These are phyloP conservation scores for Rotaria magnacalcarata DNA, from an alignment of 2,888 invertebrate species.

Conservation along the genomic window DNA sequence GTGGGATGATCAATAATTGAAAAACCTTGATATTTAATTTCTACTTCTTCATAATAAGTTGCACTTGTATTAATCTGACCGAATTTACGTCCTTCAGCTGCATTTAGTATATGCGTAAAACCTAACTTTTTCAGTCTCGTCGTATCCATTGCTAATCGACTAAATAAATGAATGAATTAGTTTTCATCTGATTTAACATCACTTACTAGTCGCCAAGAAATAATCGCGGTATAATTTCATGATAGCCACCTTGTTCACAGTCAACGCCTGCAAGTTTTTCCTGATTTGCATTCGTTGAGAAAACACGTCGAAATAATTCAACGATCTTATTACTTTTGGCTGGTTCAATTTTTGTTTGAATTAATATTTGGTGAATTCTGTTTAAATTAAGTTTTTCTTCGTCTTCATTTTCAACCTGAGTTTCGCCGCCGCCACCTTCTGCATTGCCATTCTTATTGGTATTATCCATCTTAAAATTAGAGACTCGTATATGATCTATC, in stretches of 20 bases:
- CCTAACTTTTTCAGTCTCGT: constrained; percentile 29
- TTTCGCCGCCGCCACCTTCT: no score
- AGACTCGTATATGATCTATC: not conserved
- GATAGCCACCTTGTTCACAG: not conserved
- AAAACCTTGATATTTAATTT: constrained; percentile 44
- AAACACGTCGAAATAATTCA: constrained; percentile 15
- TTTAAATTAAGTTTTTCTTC: not conserved
- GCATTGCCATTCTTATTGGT: not conserved
- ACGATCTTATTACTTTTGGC: not conserved
- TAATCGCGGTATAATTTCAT: constrained; percentile 32
- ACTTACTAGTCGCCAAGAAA: constrained; percentile 29
- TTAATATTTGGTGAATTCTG: not conserved
- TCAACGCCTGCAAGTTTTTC: not conserved
- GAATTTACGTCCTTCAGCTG: constrained; percentile 43
- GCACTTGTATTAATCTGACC: constrained; percentile 44
- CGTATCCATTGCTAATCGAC: constrained; percentile 38
- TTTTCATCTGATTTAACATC: not conserved
- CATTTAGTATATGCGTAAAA: constrained; percentile 44
- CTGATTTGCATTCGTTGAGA: not conserved
- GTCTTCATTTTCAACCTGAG: not conserved
- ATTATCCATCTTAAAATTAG: constrained; percentile 6
- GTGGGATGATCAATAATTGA: constrained; percentile 33
- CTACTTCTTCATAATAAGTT: constrained; percentile 36
- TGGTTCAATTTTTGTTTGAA: not conserved
- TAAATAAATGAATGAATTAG: not conserved